These are phyloP conservation scores for Lasioglossum calceatum DNA, from an alignment of 2,888 invertebrate genomes.

Conservation along the genomic window DNA sequence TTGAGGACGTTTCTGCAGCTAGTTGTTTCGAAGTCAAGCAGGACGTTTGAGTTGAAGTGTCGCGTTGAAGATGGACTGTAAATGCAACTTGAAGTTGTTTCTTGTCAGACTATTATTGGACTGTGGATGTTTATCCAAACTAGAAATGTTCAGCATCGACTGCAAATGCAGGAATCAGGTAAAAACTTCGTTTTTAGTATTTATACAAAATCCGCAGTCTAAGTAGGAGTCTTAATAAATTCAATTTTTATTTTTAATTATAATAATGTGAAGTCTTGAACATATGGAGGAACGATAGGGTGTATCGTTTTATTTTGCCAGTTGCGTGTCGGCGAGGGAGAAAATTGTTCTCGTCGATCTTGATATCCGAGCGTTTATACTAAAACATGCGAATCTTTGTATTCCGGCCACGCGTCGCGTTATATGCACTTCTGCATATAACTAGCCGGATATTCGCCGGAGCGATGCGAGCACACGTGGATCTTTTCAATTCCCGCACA, in stretches of 20 bases:
- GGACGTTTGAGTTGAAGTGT: not conserved
- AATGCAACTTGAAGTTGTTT: not conserved
- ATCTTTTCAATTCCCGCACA: conserved; percentile 49
- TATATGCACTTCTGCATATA: conserved; percentile 23
- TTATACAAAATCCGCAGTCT: too few species aligned
- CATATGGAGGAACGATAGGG: not conserved
- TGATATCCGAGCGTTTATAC: conserved; percentile 13
- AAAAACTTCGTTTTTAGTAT: too few species aligned
- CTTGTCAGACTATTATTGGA: not conserved
- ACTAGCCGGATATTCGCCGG: conserved; percentile 25
- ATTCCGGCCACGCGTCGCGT: conserved; percentile 36
- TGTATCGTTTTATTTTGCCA: not conserved
- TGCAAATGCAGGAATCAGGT: not conserved
- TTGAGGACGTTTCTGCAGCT: not conserved
- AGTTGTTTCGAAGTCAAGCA: not conserved
- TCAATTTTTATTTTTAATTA: not conserved
- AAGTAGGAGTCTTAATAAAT: too few species aligned
- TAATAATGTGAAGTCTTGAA: not conserved
- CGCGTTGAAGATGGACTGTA: not conserved
- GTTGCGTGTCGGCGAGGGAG: not conserved
- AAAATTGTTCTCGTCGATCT: not conserved
- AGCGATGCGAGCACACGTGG: conserved; percentile 27
- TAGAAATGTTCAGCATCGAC: not conserved
- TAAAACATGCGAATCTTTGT: conserved; percentile 23
- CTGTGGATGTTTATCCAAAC: not conserved